Base-by-base conservation (phyloP, 2,113 vertebrate genomes). In the Athene noctua region DNA sequence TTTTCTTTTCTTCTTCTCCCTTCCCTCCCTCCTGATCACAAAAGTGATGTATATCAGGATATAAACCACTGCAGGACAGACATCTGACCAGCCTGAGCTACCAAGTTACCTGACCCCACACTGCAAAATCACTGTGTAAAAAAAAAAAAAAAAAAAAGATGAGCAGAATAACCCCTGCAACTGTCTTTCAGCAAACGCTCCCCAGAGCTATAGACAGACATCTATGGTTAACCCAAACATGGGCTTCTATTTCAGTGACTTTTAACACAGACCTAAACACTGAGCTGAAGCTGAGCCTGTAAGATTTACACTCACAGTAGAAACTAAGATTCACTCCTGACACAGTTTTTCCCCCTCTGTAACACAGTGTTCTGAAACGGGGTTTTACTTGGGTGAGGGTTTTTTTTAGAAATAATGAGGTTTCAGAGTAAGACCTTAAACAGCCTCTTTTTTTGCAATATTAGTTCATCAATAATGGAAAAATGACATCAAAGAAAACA, bases 401-500 rank as follows among this genome's bases (percentile, higher is more conserved):
- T 27, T 32, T 25, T 9, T 32, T 63, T 65, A 81, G 58, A 65
- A 75, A 80, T 67, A 94, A 59, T 9, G 5, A 80, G 18, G 36
- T 83, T 93, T 91, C 89, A 58, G 87, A 67, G 34, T 22, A 71
- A 93, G 55, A 66, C 63, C 70, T 81, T 66, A 55, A 73, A 81
- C 49, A 74, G 78, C 29, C 19, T 59, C 51, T n/a, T 34, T 46
- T 44, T 61, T 70, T 75, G 13, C 52, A 82, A 57, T 84, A 79
- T 88, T 73, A 88, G 57, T 54, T 88, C 46, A 89, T 65, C 59
- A 95, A 67, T 90, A 96, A 92, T 79, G 71, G 82, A 63, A 95
- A 94, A 95, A 90, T 57, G 21, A 80, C 86, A 95, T 83, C 72
- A 92, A 95, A 94, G 70, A 68, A 92, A 93, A 80, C 34, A 21